phyloP scores from a whole-genome alignment of 2,113 vertebrate genomes.

The Nesoenas mayeri region DNA sequence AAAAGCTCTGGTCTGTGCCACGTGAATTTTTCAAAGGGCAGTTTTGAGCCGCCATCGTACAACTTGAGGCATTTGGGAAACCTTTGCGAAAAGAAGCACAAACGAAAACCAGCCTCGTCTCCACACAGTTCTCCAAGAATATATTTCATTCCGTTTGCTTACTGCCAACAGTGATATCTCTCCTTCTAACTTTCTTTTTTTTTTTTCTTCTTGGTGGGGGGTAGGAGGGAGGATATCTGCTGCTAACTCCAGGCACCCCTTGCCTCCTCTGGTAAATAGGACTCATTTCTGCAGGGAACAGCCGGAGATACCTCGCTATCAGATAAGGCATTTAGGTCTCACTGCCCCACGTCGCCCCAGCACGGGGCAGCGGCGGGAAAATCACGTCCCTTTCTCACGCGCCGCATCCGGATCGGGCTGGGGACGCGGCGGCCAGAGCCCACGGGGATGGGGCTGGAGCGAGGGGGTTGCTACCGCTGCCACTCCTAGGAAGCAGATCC shows the following conservation, averaged over 20 bases:
- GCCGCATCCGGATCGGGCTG: not conserved
- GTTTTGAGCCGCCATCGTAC: not conserved
- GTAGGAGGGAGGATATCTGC: not conserved
- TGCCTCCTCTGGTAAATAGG: not conserved
- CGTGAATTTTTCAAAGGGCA: not conserved
- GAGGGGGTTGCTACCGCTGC: not conserved
- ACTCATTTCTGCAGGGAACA: not conserved
- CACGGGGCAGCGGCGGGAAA: not conserved
- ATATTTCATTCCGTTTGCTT: not conserved
- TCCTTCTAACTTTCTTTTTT: not conserved
- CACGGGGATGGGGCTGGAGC: rapidly evolving
- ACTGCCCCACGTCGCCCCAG: too few species aligned
- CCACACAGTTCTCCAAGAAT: rapidly evolving
- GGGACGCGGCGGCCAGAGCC: not conserved
- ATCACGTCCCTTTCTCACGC: not conserved
- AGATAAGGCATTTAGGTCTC: not conserved
- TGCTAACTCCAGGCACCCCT: not conserved
- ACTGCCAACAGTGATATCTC: not conserved
- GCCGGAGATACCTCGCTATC: too few species aligned
- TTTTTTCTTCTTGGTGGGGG: rapidly evolving
- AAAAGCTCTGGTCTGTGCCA: not conserved
- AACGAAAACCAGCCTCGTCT: not conserved
- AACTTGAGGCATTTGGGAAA: not conserved
- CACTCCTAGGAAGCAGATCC: not conserved
- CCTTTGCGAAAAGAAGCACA: not conserved